A percentile compares a stretch with the other conserved stretches of the same genome.
phyloP scores from a whole-genome alignment of 2,888 invertebrate genomes.

The Morinoia aosen region DNA sequence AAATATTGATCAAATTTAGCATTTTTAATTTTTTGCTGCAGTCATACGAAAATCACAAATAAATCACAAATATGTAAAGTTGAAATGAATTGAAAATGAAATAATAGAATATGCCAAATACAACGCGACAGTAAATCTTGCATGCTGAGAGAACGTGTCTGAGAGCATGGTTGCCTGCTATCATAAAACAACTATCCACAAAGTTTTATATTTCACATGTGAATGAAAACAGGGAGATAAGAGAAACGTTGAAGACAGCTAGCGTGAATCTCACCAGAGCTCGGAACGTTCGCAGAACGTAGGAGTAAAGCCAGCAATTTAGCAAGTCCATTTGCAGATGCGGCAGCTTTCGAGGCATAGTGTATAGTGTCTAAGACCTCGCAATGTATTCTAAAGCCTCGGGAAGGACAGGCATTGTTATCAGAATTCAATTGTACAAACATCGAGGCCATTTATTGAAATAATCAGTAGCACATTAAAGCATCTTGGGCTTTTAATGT shows the following conservation, averaged over 20 bases:
- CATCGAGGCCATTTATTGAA: background rate
- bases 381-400: background rate
- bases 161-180: background rate
- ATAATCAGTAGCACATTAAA: background rate
- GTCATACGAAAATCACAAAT: too few relatives aligned
- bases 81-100: too few relatives aligned
- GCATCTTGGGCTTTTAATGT: background rate
- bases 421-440: background rate
- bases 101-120: too few relatives aligned
- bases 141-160: background rate
- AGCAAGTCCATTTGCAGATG: conserved; percentile 33
- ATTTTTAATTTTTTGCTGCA: too few relatives aligned
- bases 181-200: background rate
- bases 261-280: background rate
- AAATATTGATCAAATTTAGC: too few relatives aligned
- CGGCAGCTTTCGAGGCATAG: background rate
- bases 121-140: too few relatives aligned
- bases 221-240: background rate
- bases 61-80: too few relatives aligned
- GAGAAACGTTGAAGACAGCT: background rate
- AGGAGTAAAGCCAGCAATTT: background rate
- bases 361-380: background rate
- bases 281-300: background rate
- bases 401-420: background rate
- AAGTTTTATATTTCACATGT: background rate